Evolutionary conservation across 2,113 vertebrate genomes (phyloP).

Genomic region (Entomyzon cyanotis): DNA sequence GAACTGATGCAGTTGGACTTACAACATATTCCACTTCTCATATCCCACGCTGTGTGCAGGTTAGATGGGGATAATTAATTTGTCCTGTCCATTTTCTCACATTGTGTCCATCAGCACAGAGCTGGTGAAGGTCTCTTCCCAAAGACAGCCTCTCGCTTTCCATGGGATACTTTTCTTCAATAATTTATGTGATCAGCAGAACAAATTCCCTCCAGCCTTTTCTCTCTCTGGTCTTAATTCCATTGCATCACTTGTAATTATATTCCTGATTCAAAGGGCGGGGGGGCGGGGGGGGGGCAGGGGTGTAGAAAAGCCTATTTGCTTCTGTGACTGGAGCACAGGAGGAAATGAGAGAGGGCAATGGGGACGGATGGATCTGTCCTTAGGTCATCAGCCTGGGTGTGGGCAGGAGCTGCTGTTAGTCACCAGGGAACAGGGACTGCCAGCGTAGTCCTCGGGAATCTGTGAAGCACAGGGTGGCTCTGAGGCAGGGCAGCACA

Average conservation of each 20-base stretch:
- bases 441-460: not conserved
- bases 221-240: not conserved
- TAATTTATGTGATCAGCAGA: not conserved
- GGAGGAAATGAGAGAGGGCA: not conserved
- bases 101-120: not conserved
- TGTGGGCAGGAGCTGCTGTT: not conserved
- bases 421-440: not conserved
- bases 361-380: not conserved
- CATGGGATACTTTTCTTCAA: not conserved
- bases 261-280: not conserved
- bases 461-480: not conserved
- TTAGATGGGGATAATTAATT: not conserved
- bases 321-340: not conserved
- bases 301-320: not conserved
- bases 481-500: fast-evolving
- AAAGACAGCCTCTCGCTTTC: not conserved
- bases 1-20: not conserved
- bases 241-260: not conserved
- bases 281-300: too few species aligned
- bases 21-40: not conserved
- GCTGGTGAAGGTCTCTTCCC: not conserved
- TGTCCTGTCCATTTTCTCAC: not conserved
- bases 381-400: not conserved
- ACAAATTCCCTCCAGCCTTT: not conserved
- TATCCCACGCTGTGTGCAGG: not conserved